These are phyloP conservation scores for Campoplex capitator DNA, from an alignment of 2,888 invertebrate species.

Conservation along the genomic window DNA sequence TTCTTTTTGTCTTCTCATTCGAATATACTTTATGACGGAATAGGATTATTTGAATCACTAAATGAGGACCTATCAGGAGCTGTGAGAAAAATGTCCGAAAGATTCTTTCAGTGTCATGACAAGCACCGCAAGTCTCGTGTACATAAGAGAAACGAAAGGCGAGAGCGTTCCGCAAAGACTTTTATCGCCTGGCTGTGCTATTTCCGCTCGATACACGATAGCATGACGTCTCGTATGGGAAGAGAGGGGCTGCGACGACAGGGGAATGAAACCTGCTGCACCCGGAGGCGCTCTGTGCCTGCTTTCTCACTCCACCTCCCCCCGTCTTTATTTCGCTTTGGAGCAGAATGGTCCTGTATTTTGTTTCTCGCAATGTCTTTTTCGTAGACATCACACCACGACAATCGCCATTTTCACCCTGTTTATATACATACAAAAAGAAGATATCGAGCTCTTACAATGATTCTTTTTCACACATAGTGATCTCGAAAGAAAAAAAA, in stretches of 20 bases:
- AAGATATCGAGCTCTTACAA: not conserved
- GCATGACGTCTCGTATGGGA: slow-evolving; percentile 42
- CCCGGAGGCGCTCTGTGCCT: slow-evolving; percentile 60
- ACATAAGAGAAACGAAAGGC: slow-evolving; percentile 30
- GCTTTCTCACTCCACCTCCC: slow-evolving; percentile 25
- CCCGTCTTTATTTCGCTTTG: not conserved
- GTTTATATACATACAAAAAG: not conserved
- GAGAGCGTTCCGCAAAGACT: slow-evolving; percentile 57
- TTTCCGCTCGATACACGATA: slow-evolving; percentile 73
- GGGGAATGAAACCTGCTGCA: slow-evolving; percentile 46
- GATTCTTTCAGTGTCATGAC: not conserved
- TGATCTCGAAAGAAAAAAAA: not conserved
- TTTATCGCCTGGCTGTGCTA: slow-evolving; percentile 72
- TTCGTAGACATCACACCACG: slow-evolving; percentile 62
- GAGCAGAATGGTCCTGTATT: slow-evolving; percentile 2
- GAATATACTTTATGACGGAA: too few species aligned
- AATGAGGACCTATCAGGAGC: not conserved
- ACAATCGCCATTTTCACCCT: not conserved
- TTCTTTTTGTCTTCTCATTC: too few species aligned
- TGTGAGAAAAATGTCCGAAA: not conserved
- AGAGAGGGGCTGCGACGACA: slow-evolving; percentile 13
- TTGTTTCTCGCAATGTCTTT: slow-evolving; percentile 67
- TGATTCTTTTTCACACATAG: not conserved
- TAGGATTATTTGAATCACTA: too few species aligned
- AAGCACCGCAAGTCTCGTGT: not conserved